These are phyloP conservation scores for Lasioglossum oenotherae DNA, from an alignment of 2,888 invertebrate species.

Conservation along the genomic window DNA sequence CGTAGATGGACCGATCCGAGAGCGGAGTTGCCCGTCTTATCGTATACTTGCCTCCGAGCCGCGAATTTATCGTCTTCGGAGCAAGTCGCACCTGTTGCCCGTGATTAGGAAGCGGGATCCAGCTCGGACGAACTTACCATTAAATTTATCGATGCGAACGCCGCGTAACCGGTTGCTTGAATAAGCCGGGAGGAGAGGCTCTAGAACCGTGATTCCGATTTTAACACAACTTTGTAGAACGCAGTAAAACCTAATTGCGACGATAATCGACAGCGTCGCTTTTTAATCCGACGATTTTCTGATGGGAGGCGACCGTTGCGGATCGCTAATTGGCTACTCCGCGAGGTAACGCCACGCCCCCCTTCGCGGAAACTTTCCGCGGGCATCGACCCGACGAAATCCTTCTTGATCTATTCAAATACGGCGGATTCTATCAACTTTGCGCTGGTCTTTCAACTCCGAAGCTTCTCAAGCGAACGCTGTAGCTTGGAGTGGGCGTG, in stretches of 20 bases:
- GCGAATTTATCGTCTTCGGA: slow-evolving; percentile 35
- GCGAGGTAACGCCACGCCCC: background rate
- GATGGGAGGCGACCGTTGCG: background rate
- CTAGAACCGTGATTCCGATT: background rate
- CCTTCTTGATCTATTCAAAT: slow-evolving; percentile 3
- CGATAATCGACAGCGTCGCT: background rate
- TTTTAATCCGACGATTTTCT: background rate
- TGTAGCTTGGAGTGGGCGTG: background rate
- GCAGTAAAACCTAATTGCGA: slow-evolving; percentile 11
- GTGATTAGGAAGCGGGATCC: slow-evolving; percentile 53
- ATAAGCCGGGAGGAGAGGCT: background rate
- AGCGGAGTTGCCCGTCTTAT: background rate
- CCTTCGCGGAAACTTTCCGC: background rate
- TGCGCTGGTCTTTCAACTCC: background rate
- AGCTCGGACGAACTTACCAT: slow-evolving; percentile 54
- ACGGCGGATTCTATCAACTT: background rate
- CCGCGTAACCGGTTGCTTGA: slow-evolving; percentile 26
- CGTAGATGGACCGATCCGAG: background rate
- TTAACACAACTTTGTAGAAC: background rate
- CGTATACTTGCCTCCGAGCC: slow-evolving; percentile 13
- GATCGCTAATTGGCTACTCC: background rate
- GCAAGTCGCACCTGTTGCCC: slow-evolving; percentile 54
- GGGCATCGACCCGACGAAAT: background rate
- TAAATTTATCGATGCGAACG: slow-evolving; percentile 69
- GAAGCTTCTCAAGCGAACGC: background rate